Evolutionary conservation across 2,888 invertebrate genomes (phyloP), one percentile per base, ranked within the genome.

Genomic region (Azorinus chamasolen): DNA sequence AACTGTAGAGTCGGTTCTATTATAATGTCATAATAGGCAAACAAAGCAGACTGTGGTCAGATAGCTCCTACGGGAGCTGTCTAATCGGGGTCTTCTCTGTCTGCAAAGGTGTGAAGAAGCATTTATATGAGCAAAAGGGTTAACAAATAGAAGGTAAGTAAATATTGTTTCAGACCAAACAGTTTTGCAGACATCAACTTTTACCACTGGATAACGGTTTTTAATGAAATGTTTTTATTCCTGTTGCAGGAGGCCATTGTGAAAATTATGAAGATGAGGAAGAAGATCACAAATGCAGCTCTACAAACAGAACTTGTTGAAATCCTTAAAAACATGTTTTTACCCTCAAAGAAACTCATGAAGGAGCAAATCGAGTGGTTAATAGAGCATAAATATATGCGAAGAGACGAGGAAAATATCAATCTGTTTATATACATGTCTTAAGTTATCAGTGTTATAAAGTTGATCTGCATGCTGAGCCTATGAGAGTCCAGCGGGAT

Each of bases 301-400:
- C 94, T 99, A 79, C 99, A 99, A 95, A 97, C 98, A 68, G 99
- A 99, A 94, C 95, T 99, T 72, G 96, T 99, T 20, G 99, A 99
- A 94, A 98, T 99, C 92, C 94, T 99, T 88, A 99, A 99, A 94
- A 98, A 99, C 93, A 99, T 99, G 98, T 99, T 99, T 95, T 94
- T 99, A 91, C 99, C 99, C 27, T 98, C 98, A 80, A 98, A 98
- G 94, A 99, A 99, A 94, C 97, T 99, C 96, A 99, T 99, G 88
- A 99, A 99, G 94, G 99, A 99, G 94, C 99, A 99, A 94, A 95
- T 99, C 62, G 99, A 99, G 93, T 99, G 99, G 99, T 95, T 99
- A 51, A 99, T 99, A 83, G 99, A 99, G 94, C 97, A 99, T 93
- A 98, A 98, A 93, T 99, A 99, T 93, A 98, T 99, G 96, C 95